Evolutionary conservation across 2,797 vertebrate species (phyloP), one percentile per base, ranked within the genome.

Genomic region (Pseudopleuronectes americanus): DNA sequence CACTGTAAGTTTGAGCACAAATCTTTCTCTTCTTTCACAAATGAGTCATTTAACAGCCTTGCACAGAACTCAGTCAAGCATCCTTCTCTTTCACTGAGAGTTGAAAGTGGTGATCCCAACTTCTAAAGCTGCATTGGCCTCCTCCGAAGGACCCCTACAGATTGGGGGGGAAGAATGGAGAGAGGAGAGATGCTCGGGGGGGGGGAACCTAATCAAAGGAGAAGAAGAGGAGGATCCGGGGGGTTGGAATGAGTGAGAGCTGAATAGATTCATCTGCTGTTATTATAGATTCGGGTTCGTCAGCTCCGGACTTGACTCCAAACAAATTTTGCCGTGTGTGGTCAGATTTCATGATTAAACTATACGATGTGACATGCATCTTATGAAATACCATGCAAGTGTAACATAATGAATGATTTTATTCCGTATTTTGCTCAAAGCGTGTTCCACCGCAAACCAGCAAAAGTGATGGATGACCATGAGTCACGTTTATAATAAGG

Each of bases 261-360:
- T 73, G 36, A 85, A 83, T 62, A 28, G 48, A 79, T 82, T 79
- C 43, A 77, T 85, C 61, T 65, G 60, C 59, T 74, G 63, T 72
- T 68, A 69, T 64, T 75, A 13, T 0, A 3, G 12, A 16, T 14
- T 13, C 0, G 4, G 41, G 41, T 43, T 16, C 10, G 3, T 13
- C 41, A 43, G 41, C 12, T 77, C 14, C 58, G n/a, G 53, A 74
- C 22, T 48, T 17, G 22, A 17, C 16, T 68, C 22, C 24, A 59
- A 56, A 62, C 24, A n/a, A 36, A 62, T 68, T 71, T 61, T 59
- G 14, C 45, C 53, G 10, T 59, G 36, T 36, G 23, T 54, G 53
- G 19, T 63, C 54, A 56, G 28, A 77, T 52, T 31, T 8, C 7
- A 31, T 31, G 28, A 31, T 31, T 8, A 31, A 1, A 31, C 8